phyloP scores from a whole-genome alignment of 2,113 vertebrate genomes.

The Sialia sialis region DNA sequence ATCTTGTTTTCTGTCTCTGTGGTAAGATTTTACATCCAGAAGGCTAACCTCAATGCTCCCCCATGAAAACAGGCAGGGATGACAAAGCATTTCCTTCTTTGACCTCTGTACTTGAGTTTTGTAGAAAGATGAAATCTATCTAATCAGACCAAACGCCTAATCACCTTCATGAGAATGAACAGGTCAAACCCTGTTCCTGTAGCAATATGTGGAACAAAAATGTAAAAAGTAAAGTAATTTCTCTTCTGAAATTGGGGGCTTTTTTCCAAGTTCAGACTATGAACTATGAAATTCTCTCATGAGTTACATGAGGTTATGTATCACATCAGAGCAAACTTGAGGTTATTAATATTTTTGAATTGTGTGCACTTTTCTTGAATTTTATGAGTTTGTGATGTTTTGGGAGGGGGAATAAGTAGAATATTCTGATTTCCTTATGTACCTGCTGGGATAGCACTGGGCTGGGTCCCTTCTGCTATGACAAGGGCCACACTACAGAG shows the following conservation, averaged over 20 bases:
- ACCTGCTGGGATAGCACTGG: not conserved
- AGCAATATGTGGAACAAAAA: not conserved
- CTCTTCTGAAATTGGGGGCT: not conserved
- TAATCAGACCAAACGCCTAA: not conserved
- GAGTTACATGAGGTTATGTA: not conserved
- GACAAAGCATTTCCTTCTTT: slow-evolving; percentile 46
- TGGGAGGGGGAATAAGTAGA: not conserved
- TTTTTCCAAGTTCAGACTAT: not conserved
- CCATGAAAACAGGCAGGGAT: slow-evolving; percentile 19
- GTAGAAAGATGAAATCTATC: not conserved
- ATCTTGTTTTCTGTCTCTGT: slow-evolving; percentile 50
- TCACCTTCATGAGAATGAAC: not conserved
- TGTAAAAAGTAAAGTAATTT: not conserved
- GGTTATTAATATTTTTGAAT: not conserved
- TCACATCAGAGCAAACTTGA: not conserved
- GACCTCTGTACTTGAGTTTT: not conserved
- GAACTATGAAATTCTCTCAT: not conserved
- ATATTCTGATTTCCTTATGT: not conserved
- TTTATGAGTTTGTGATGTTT: not conserved
- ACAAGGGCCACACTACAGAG: not conserved
- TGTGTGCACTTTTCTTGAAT: not conserved
- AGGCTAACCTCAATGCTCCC: slow-evolving; percentile 47
- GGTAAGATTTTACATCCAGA: slow-evolving; percentile 52
- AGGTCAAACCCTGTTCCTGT: not conserved
- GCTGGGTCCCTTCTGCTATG: not conserved